phyloP scores from a whole-genome alignment of 2,888 invertebrate species.

The Lucinisca nassula region DNA sequence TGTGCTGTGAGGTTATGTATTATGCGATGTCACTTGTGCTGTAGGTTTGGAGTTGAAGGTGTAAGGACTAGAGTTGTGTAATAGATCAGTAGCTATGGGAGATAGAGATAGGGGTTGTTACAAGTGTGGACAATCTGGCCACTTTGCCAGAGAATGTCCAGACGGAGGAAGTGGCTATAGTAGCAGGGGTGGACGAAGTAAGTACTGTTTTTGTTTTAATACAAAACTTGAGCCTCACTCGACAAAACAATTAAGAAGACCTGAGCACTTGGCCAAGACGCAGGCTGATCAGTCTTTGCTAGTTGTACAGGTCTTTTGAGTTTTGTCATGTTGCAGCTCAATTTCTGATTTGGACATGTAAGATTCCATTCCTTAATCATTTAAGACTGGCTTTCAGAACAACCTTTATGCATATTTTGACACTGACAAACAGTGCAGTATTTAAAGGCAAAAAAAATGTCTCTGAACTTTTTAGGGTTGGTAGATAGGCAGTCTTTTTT shows the following conservation, averaged over 20 bases:
- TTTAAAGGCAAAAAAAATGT: not conserved
- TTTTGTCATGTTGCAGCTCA: not conserved
- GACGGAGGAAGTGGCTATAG: conserved; percentile 89
- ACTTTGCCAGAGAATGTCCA: conserved; percentile 96
- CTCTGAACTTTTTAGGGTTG: too few species aligned
- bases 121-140: conserved; percentile 90
- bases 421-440: too few species aligned
- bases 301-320: too few species aligned
- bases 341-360: not conserved
- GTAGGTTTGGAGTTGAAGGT: conserved; percentile 64
- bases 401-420: not conserved
- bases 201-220: not conserved
- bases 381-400: not conserved
- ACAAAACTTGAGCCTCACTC: too few species aligned
- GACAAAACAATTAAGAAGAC: not conserved
- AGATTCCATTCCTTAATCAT: not conserved
- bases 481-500: too few species aligned
- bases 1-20: not conserved
- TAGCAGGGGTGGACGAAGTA: not conserved
- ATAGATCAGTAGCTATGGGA: conserved; percentile 26
- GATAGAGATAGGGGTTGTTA: conserved; percentile 91
- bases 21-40: conserved; percentile 44
- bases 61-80: conserved; percentile 40
- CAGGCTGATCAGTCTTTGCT: too few species aligned
- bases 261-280: not conserved